Base-by-base conservation (phyloP, 23 tunicate species). In the Trididemnum nubilum region DNA sequence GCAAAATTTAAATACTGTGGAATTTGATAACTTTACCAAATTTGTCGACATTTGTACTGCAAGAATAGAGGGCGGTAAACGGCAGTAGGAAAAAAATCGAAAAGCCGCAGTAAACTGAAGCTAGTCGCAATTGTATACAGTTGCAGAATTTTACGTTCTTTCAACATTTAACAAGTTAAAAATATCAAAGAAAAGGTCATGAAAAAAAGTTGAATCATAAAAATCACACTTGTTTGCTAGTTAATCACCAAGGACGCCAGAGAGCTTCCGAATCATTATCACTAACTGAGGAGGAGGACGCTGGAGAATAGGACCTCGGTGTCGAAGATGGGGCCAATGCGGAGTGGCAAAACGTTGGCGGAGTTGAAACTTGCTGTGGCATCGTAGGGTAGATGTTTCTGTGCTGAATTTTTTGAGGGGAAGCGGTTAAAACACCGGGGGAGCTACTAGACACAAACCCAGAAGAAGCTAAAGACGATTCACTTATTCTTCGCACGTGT, bases 201-300 rank as follows among this genome's bases (percentile, higher is more conserved):
- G 67, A 21, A 61, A 61, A 61, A 61, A 61, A 61, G n/a, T 61
- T 22, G 29, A 61, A 21, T 12, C 5, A 61, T 26, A 61, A 22
- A 61, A 12, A 12, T n/a, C 67, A 7, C 15, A 15, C 54, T n/a
- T n/a, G n/a, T n/a, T n/a, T n/a, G n/a, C n/a, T n/a, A n/a, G n/a
- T n/a, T n/a, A n/a, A 61, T 74, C 64, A 88, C 93, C 93, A 88
- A 1, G 93, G 93, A 28, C 93, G 26, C 93, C 93, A 88, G 21
- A 88, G 85, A 5, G 85, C 36, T 19, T 88, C 93, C 0, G 93
- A 88, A 51, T 88, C 93, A 29, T 79, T 85, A 18, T 70, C 78
- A 34, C 87, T 82, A 23, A 59, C 79, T 61, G n/a, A n/a, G n/a
- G n/a, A n/a, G 25, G 70, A 66, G 5, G 87, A 83, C 24, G 51